These are phyloP conservation scores for Heliconius nattereri DNA, from an alignment of 1,140 invertebrate genomes.

Conservation along the genomic window DNA sequence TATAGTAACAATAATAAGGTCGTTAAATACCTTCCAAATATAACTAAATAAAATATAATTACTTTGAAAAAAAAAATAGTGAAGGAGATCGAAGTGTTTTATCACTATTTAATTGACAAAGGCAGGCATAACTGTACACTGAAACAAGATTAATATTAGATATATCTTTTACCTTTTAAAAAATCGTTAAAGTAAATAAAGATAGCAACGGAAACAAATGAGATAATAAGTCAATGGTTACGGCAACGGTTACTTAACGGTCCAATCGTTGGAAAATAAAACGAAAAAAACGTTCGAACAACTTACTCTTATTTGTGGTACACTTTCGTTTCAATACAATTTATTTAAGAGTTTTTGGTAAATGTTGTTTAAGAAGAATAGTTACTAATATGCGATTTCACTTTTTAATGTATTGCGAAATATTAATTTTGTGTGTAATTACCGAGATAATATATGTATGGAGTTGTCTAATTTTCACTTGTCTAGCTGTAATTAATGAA, in stretches of 20 bases:
- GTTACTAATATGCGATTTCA: slow-evolving; percentile 29
- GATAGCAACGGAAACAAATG: slow-evolving; percentile 19
- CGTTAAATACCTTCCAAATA: neutral
- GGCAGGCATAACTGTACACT: neutral
- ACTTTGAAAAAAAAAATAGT: too few species aligned
- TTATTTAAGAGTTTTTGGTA: slow-evolving; percentile 13
- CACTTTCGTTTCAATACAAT: slow-evolving; percentile 32
- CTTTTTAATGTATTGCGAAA: slow-evolving; percentile 25
- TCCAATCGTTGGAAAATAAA: slow-evolving; percentile 24
- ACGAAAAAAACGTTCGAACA: slow-evolving; percentile 18
- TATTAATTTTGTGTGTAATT: neutral
- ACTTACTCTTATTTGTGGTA: slow-evolving; percentile 9
- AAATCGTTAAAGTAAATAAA: neutral
- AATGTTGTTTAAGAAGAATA: slow-evolving; percentile 15
- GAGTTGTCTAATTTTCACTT: neutral
- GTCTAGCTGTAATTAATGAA: neutral
- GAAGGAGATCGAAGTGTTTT: neutral
- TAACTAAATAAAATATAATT: neutral
- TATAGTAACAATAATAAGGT: neutral
- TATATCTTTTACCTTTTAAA: neutral
- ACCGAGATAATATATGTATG: neutral
- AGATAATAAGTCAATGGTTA: slow-evolving; percentile 35
- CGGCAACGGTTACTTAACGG: slow-evolving; percentile 25
- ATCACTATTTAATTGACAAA: neutral
- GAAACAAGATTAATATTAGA: neutral